Evolutionary conservation across 2,797 vertebrate genomes (phyloP).

Genomic region (Rhabdomys pumilio): DNA sequence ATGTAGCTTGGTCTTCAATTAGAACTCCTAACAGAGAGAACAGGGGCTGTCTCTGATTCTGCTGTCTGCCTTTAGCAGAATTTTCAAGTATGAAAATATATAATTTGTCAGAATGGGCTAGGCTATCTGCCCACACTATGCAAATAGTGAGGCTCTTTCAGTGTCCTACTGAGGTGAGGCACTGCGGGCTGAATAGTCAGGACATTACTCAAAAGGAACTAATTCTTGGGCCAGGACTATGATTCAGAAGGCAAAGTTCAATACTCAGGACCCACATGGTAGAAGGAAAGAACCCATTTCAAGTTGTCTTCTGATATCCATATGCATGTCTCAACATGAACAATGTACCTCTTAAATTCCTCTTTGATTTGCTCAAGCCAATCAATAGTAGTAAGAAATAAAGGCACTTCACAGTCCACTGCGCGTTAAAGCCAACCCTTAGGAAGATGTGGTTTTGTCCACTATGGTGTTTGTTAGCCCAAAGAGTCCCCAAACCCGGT

Average conservation of each 20-base stretch:
- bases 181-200: neutral
- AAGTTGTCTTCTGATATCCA: neutral
- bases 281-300: neutral
- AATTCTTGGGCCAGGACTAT: neutral
- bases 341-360: neutral
- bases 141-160: neutral
- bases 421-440: neutral
- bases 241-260: neutral
- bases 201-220: neutral
- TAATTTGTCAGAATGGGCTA: neutral
- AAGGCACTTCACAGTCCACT: neutral
- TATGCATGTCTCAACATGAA: neutral
- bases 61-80: neutral
- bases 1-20: neutral
- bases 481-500: neutral
- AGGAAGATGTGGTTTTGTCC: neutral
- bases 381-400: conserved; percentile 43
- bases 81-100: conserved; percentile 48
- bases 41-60: neutral
- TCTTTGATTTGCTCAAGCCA: conserved; percentile 39
- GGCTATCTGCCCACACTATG: neutral
- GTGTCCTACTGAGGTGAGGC: neutral
- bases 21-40: neutral
- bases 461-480: neutral
- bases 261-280: neutral